These are phyloP conservation scores for Sarcophaga caerulescens DNA, from an alignment of 2,888 invertebrate genomes.

Conservation along the genomic window DNA sequence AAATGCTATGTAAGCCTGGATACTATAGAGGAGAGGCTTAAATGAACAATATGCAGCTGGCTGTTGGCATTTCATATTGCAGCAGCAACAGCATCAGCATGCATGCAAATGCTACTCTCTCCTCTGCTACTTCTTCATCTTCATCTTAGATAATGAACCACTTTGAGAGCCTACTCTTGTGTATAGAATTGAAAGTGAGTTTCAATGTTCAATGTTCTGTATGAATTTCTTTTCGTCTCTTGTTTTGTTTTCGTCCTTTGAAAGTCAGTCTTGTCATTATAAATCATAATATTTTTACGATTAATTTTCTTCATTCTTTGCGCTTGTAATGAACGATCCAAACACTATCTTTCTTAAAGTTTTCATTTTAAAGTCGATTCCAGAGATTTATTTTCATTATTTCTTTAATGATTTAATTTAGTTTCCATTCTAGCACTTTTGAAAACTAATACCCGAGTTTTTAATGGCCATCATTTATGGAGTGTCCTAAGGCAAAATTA, in stretches of 20 bases:
- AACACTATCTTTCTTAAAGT: background rate
- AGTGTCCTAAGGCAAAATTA: too few relatives aligned
- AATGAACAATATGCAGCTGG: background rate
- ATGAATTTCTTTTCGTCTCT: constrained; percentile 2
- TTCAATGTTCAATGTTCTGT: background rate
- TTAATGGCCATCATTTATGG: too few relatives aligned
- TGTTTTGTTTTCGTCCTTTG: constrained; percentile 49
- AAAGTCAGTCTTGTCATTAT: constrained; percentile 63
- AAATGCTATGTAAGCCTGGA: background rate
- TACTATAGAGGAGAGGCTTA: background rate
- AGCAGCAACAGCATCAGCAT: background rate
- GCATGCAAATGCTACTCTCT: background rate
- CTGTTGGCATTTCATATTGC: background rate
- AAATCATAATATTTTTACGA: constrained; percentile 64
- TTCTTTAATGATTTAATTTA: too few relatives aligned
- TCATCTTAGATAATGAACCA: too few relatives aligned
- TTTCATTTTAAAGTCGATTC: background rate
- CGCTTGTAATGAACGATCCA: background rate
- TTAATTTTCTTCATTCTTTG: constrained; percentile 39
- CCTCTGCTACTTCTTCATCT: too few relatives aligned
- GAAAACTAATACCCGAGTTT: too few relatives aligned
- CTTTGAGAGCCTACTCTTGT: background rate
- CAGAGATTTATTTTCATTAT: background rate
- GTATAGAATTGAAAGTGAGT: constrained; percentile 45
- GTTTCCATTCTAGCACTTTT: too few relatives aligned